These are phyloP conservation scores for Papilio gigon DNA, from an alignment of 2,888 invertebrate genomes.

Conservation along the genomic window DNA sequence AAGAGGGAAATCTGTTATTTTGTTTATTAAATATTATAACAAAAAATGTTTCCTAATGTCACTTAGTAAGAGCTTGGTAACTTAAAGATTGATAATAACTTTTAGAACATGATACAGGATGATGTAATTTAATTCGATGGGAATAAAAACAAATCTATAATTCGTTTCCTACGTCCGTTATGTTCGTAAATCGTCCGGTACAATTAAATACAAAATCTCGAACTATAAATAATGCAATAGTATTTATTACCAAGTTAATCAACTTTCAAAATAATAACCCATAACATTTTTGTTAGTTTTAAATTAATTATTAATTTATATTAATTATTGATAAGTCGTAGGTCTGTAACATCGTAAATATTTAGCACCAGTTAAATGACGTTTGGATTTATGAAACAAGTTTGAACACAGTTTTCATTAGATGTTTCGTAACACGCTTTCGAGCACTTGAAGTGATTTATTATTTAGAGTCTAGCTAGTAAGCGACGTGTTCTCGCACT, in stretches of 20 bases:
- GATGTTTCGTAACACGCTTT: slow-evolving; percentile 21
- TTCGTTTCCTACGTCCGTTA: not conserved
- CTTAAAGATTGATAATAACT: too few species aligned
- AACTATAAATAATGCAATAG: slow-evolving; percentile 7
- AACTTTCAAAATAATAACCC: slow-evolving; percentile 18
- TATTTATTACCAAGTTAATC: slow-evolving; percentile 2
- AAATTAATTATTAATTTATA: slow-evolving; percentile 21
- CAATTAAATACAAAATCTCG: not conserved
- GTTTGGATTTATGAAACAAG: slow-evolving; percentile 5
- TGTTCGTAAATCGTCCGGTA: not conserved
- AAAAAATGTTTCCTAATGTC: too few species aligned
- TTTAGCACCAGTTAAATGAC: slow-evolving; percentile 26
- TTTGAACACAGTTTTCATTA: slow-evolving; percentile 17
- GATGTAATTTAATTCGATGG: too few species aligned
- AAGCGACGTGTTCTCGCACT: slow-evolving; percentile 13
- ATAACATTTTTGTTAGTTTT: slow-evolving; percentile 4
- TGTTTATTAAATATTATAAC: too few species aligned
- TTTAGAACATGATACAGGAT: too few species aligned
- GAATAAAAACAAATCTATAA: not conserved
- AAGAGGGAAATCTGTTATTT: too few species aligned
- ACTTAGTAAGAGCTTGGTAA: too few species aligned
- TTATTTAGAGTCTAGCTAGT: slow-evolving; percentile 24
- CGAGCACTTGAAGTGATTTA: slow-evolving; percentile 34
- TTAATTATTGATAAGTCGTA: slow-evolving; percentile 9
- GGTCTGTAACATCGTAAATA: slow-evolving; percentile 16